phyloP scores from a whole-genome alignment of 2,888 invertebrate genomes.

The Nematopogon swammerdamellus region DNA sequence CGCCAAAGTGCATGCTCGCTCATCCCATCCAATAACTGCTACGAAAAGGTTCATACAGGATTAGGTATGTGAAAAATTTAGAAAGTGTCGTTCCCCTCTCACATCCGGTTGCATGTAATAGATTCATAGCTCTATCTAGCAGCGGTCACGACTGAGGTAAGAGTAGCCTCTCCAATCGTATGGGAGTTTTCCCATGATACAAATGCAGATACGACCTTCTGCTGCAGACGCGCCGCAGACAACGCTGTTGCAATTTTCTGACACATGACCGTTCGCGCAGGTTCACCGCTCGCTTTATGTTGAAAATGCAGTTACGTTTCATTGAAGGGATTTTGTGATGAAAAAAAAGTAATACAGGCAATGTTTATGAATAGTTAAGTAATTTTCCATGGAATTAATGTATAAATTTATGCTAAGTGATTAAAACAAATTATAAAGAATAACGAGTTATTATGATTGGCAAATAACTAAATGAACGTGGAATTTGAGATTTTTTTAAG shows the following conservation, averaged over 20 bases:
- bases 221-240: slow-evolving; percentile 15
- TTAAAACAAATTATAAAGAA: too few relatives aligned
- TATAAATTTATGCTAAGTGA: too few relatives aligned
- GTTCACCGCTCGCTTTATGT: neutral
- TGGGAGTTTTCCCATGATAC: slow-evolving; percentile 53
- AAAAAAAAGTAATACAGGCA: neutral
- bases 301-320: neutral
- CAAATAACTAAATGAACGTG: too few relatives aligned
- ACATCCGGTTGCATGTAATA: neutral
- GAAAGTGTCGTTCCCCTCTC: too few relatives aligned
- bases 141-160: slow-evolving; percentile 32
- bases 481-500: too few relatives aligned
- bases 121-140: neutral
- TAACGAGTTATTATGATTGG: too few relatives aligned
- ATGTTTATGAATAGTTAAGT: too few relatives aligned
- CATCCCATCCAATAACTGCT: too few relatives aligned
- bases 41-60: too few relatives aligned
- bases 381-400: too few relatives aligned
- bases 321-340: slow-evolving; percentile 1
- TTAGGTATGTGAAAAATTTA: too few relatives aligned
- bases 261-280: neutral
- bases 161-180: slow-evolving; percentile 29
- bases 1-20: too few relatives aligned
- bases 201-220: slow-evolving; percentile 40
- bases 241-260: neutral